Evolutionary conservation across 2,888 invertebrate genomes (phyloP).

Genomic region (Epiblema foenella): DNA sequence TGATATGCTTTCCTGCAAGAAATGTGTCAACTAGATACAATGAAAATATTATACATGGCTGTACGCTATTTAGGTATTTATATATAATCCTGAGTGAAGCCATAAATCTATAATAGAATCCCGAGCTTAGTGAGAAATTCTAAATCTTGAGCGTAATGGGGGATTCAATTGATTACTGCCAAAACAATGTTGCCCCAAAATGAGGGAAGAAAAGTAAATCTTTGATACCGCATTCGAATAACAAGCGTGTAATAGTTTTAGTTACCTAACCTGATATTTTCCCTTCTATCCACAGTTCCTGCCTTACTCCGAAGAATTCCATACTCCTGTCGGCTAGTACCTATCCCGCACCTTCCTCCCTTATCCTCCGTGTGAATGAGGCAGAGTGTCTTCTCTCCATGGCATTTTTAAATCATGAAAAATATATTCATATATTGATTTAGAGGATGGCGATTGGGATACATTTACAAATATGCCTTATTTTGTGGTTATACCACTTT

Average conservation of each 20-base stretch:
- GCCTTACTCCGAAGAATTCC: not conserved
- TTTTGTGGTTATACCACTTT: not conserved
- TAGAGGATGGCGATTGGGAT: not conserved
- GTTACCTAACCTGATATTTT: not conserved
- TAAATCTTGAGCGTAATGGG: no score
- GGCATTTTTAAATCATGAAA: not conserved
- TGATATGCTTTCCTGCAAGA: no score
- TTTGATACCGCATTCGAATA: no score
- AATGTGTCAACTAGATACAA: no score
- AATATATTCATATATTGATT: not conserved
- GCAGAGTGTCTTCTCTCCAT: not conserved
- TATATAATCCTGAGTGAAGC: no score
- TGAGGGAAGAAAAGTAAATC: no score
- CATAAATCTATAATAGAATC: no score
- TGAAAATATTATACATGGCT: no score
- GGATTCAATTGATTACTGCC: no score
- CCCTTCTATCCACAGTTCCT: not conserved
- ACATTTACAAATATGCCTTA: not conserved
- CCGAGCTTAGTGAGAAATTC: no score
- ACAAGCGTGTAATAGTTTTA: not conserved
- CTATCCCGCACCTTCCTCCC: not conserved
- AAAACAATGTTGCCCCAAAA: no score
- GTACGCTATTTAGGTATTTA: no score
- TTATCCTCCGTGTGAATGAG: not conserved
- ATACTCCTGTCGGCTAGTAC: not conserved